phyloP scores from a whole-genome alignment of 2,113 vertebrate species.

The Athene noctua region DNA sequence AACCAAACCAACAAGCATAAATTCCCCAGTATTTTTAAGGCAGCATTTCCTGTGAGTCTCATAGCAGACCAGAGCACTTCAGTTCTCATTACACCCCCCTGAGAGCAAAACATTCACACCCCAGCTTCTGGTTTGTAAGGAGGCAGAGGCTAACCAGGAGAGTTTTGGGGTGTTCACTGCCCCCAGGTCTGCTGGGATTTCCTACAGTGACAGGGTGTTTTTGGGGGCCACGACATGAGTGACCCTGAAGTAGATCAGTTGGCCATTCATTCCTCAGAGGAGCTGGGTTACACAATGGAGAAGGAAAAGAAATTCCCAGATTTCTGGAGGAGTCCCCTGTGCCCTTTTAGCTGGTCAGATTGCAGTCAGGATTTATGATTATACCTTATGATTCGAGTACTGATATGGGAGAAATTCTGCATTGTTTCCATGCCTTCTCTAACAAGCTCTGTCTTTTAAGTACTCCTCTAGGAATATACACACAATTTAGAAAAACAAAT shows the following conservation, averaged over 20 bases:
- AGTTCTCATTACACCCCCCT: not conserved
- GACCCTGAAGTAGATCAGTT: rapidly evolving
- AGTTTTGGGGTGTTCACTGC: not conserved
- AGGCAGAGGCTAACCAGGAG: not conserved
- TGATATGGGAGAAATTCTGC: not conserved
- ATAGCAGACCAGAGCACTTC: not conserved
- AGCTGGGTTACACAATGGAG: not conserved
- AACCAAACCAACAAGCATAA: not conserved
- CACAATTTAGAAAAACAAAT: conserved; percentile 50
- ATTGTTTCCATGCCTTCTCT: conserved; percentile 4
- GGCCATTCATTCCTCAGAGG: not conserved
- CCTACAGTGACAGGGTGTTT: rapidly evolving
- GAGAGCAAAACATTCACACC: not conserved
- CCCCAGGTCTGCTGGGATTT: not conserved
- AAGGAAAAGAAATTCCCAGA: not conserved
- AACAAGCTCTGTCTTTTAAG: conserved; percentile 34
- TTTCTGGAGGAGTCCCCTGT: not conserved
- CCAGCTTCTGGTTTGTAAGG: not conserved
- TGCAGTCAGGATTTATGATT: conserved; percentile 13
- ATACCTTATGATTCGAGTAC: not conserved
- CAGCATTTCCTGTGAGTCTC: not conserved
- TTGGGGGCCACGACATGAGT: rapidly evolving
- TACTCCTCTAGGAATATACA: conserved; percentile 30
- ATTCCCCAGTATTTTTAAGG: not conserved
- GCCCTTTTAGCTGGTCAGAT: not conserved